These are phyloP conservation scores for Heterocephalus glaber DNA, from an alignment of 2,113 vertebrate species.

Conservation along the genomic window DNA sequence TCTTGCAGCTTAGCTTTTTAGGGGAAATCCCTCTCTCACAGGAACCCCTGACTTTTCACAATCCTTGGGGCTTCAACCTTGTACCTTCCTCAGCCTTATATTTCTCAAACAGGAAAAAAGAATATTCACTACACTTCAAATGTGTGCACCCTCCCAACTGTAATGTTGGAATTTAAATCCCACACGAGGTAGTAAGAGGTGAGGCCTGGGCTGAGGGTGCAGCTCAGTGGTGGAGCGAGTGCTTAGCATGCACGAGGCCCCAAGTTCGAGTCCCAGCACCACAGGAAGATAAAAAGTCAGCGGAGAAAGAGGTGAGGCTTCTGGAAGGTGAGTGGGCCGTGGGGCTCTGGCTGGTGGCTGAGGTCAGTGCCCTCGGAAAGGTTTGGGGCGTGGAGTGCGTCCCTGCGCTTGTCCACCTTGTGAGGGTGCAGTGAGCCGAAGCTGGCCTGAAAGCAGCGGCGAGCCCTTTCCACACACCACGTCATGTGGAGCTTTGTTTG, in stretches of 20 bases:
- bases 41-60: neutral
- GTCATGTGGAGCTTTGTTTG: neutral
- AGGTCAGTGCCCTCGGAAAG: neutral
- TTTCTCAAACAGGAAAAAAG: neutral
- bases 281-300: neutral
- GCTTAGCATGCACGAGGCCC: neutral
- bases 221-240: neutral
- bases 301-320: neutral
- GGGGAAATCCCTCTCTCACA: neutral
- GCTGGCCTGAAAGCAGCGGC: neutral
- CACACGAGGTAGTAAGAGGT: neutral
- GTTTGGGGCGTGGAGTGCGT: neutral
- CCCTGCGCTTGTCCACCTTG: neutral
- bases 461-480: neutral
- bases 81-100: neutral
- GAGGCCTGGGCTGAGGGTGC: no score
- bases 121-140: neutral
- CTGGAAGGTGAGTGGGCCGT: neutral
- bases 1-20: neutral
- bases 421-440: neutral
- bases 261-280: no score
- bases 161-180: neutral
- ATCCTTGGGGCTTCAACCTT: neutral
- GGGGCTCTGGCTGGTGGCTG: neutral
- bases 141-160: neutral